Conservation (phyloP, 37 sponge, comb jelly and placozoan species). For the Geodia barretti region DNA sequence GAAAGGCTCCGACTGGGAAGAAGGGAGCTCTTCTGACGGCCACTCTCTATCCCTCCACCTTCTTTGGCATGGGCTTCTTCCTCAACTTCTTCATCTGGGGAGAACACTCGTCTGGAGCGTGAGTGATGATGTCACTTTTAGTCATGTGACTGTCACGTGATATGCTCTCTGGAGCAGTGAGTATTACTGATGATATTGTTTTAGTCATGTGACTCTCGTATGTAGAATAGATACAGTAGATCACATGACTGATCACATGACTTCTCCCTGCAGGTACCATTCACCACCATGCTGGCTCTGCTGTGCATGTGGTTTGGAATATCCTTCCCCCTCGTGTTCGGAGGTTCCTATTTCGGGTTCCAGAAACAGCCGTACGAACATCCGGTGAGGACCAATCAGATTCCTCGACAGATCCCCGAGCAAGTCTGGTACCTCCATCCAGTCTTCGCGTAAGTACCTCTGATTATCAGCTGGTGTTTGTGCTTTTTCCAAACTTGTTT, state of each 20-base stretch:
- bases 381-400: slow-evolving; percentile 96
- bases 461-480: no score
- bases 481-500: no score
- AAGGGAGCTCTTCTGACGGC: no score
- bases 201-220: neutral
- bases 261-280: slow-evolving; percentile 75
- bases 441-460: slow-evolving; percentile 69
- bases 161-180: no score
- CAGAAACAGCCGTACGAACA: slow-evolving; percentile 95
- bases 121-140: neutral
- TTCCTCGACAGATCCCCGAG: slow-evolving; percentile 93
- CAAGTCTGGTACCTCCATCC: slow-evolving; percentile 90
- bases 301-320: slow-evolving; percentile 91
- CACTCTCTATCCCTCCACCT: slow-evolving; percentile 76
- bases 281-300: slow-evolving; percentile 87
- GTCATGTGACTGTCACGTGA: no score
- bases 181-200: slow-evolving; percentile 6
- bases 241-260: no score
- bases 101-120: slow-evolving; percentile 87
- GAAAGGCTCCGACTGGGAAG: no score
- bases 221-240: no score
- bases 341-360: slow-evolving; percentile 95
- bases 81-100: slow-evolving; percentile 96
- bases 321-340: slow-evolving; percentile 88
- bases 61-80: slow-evolving; percentile 85